Percentiles rank a stretch among this genome's conserved stretches.
Evolutionary conservation across 2,888 invertebrate species (phyloP).

Genomic region (Anodontia alba): DNA sequence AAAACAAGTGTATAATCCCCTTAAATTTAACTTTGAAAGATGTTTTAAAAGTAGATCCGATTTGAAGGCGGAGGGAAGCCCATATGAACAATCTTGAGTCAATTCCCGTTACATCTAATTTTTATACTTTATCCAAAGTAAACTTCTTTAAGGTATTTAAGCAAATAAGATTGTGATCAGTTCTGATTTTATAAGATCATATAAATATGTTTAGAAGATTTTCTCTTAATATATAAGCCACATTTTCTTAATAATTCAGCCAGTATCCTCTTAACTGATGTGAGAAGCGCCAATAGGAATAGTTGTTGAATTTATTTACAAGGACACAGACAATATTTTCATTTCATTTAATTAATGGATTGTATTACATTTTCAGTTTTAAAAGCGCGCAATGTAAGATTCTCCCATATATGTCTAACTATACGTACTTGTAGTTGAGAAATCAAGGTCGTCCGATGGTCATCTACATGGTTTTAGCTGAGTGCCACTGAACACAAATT

Average conservation of each 20-base stretch:
- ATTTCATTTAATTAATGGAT: too few relatives aligned
- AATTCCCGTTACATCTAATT: slow-evolving; percentile 52
- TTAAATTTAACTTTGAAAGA: slow-evolving; percentile 48
- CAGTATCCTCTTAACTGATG: slow-evolving; percentile 14
- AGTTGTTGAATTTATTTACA: neutral
- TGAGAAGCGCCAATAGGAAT: neutral
- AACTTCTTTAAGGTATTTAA: slow-evolving; percentile 59
- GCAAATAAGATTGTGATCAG: slow-evolving; percentile 59
- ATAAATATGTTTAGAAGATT: slow-evolving; percentile 60
- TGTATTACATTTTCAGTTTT: too few relatives aligned
- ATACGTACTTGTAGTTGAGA: too few relatives aligned
- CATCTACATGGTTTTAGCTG: too few relatives aligned
- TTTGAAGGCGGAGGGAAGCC: slow-evolving; percentile 39
- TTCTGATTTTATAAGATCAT: slow-evolving; percentile 61
- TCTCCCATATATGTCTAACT: too few relatives aligned
- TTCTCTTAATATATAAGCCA: slow-evolving; percentile 59
- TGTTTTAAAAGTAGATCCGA: slow-evolving; percentile 54
- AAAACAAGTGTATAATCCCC: slow-evolving; percentile 43
- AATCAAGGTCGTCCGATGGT: too few relatives aligned
- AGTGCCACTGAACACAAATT: too few relatives aligned
- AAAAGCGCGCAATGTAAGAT: too few relatives aligned
- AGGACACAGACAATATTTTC: too few relatives aligned
- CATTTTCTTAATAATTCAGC: slow-evolving; percentile 21
- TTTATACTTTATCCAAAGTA: slow-evolving; percentile 38
- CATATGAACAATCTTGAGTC: slow-evolving; percentile 54